Conservation (phyloP, 2,797 vertebrate genomes). For the Miichthys miiuy region DNA sequence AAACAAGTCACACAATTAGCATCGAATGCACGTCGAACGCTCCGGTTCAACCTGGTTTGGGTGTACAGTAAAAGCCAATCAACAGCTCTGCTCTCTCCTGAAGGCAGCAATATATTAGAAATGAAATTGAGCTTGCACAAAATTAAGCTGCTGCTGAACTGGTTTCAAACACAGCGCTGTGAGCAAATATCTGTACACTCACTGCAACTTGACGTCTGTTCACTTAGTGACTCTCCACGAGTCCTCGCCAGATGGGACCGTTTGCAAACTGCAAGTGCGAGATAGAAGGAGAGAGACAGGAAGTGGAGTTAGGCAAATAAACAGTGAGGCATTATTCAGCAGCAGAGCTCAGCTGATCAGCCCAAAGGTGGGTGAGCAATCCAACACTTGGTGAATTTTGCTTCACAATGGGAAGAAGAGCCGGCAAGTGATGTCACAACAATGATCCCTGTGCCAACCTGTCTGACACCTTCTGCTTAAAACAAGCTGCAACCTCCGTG, state of each 20-base stretch:
- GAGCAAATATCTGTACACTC: constrained; percentile 52
- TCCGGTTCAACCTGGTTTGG: not conserved
- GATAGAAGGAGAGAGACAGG: constrained; percentile 6
- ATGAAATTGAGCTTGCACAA: constrained; percentile 51
- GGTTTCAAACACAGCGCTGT: constrained; percentile 53
- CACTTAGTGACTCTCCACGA: constrained; percentile 36
- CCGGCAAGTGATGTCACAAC: too few species aligned
- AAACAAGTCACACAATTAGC: constrained; percentile 11
- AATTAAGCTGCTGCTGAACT: constrained; percentile 54
- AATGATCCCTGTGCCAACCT: too few species aligned
- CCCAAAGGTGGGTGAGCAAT: too few species aligned
- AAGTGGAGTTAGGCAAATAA: not conserved
- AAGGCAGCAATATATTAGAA: constrained; percentile 39
- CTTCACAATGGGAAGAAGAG: too few species aligned
- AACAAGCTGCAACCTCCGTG: too few species aligned
- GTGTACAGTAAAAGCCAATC: constrained; percentile 25
- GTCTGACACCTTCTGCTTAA: too few species aligned
- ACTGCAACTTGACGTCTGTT: constrained; percentile 50
- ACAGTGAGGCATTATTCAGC: not conserved
- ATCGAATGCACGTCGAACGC: not conserved
- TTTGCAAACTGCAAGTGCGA: constrained; percentile 17
- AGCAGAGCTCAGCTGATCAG: not conserved
- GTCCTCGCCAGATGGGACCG: constrained; percentile 45
- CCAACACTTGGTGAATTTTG: too few species aligned
- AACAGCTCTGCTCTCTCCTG: constrained; percentile 18